A percentile compares a stretch with the other conserved stretches of the same genome.
Evolutionary conservation across 2,888 invertebrate genomes (phyloP).

Genomic region (Agrochola lota): DNA sequence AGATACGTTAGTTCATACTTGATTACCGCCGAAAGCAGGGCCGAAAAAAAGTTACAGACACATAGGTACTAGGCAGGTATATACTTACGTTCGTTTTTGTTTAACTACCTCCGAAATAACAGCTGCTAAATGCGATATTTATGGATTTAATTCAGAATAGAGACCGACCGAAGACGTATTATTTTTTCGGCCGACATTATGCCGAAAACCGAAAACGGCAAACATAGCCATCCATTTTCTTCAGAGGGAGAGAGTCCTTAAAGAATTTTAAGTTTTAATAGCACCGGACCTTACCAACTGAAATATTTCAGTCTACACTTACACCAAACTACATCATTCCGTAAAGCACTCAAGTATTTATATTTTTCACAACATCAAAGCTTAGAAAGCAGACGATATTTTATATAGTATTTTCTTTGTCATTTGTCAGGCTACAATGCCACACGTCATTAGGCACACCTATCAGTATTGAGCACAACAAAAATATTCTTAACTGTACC

Average conservation of each 20-base stretch:
- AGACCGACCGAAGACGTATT: neutral
- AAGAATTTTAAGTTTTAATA: too few relatives aligned
- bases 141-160: neutral
- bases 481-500: constrained; percentile 34
- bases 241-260: neutral
- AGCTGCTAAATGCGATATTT: too few relatives aligned
- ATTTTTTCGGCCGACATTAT: neutral
- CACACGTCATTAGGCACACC: constrained; percentile 53
- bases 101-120: neutral
- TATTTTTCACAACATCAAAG: constrained; percentile 58
- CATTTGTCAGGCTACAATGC: constrained; percentile 51
- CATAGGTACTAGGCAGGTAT: neutral
- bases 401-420: constrained; percentile 54
- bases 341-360: constrained; percentile 41
- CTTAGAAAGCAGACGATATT: constrained; percentile 13
- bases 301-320: constrained; percentile 7
- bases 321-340: neutral
- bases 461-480: constrained; percentile 35
- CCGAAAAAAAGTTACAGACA: neutral
- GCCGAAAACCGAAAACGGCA: neutral
- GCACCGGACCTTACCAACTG: neutral
- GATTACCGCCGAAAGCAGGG: neutral
- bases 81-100: neutral
- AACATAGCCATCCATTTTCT: neutral
- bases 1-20: neutral